A percentile compares a stretch with the other conserved stretches of the same genome.
phyloP scores from a whole-genome alignment of 1,140 invertebrate species.

The Bombus ignitus region DNA sequence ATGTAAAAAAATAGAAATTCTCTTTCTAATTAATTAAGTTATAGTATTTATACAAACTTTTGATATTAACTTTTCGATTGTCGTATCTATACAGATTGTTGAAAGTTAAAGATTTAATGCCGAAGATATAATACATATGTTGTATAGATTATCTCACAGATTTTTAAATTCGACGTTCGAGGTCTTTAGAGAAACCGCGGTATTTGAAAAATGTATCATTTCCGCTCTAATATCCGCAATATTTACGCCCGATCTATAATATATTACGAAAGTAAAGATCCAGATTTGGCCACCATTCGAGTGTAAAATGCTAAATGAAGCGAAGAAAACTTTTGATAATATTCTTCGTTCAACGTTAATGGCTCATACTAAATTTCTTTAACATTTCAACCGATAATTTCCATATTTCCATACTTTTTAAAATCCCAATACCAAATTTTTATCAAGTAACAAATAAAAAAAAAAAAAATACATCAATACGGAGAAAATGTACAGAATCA shows the following conservation, averaged over 20 bases:
- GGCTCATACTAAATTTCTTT: slow-evolving; percentile 30
- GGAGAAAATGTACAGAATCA: neutral
- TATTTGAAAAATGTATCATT: neutral
- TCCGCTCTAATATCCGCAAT: neutral
- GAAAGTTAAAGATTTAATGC: too few relatives aligned
- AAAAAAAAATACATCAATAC: neutral
- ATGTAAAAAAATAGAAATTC: too few relatives aligned
- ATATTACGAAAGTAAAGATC: neutral
- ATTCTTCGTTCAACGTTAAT: neutral
- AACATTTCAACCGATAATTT: neutral
- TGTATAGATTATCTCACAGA: neutral
- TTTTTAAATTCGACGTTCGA: neutral
- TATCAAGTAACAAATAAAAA: neutral
- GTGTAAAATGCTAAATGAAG: neutral
- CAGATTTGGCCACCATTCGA: too few relatives aligned
- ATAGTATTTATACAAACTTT: too few relatives aligned
- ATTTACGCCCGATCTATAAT: neutral
- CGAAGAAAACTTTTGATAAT: neutral
- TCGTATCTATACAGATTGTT: too few relatives aligned
- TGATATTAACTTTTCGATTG: too few relatives aligned
- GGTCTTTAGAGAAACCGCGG: too few relatives aligned
- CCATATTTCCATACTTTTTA: neutral
- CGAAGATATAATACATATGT: too few relatives aligned
- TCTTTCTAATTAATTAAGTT: too few relatives aligned
- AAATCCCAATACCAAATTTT: neutral